Conservation (phyloP, 2,888 invertebrate genomes). For the Conus canariensis region DNA sequence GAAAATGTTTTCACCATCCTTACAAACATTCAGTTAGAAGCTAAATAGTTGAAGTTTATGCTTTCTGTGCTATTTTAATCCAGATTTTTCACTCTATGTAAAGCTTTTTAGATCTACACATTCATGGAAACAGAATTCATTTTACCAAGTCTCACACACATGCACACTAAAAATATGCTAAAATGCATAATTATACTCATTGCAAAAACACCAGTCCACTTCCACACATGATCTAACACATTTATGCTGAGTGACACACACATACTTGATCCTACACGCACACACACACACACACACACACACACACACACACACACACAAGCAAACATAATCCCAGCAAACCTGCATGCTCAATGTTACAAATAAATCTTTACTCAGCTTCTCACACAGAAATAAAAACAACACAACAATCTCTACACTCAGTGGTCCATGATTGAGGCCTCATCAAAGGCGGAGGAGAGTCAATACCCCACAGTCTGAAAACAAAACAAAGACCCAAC, state of each 20-base stretch:
- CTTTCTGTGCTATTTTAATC: too few relatives aligned
- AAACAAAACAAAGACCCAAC: background rate
- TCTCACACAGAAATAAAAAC: background rate
- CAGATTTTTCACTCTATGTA: too few relatives aligned
- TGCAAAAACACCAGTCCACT: too few relatives aligned
- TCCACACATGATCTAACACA: too few relatives aligned
- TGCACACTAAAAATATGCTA: background rate
- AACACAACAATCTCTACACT: background rate
- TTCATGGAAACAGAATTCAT: too few relatives aligned
- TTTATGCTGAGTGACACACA: background rate
- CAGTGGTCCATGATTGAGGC: conserved; percentile 28
- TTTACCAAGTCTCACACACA: background rate
- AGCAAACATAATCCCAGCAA: conserved; percentile 18
- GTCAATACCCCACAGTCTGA: too few relatives aligned
- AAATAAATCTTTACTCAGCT: conserved; percentile 28
- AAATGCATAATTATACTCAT: background rate
- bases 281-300: conserved; percentile 29
- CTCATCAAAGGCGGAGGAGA: conserved; percentile 1
- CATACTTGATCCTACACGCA: background rate
- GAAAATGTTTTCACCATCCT: too few relatives aligned
- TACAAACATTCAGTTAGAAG: too few relatives aligned
- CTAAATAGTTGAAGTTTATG: too few relatives aligned
- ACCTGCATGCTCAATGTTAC: background rate
- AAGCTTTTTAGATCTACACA: too few relatives aligned
- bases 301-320: conserved; percentile 21